Conservation (phyloP, 2,113 vertebrate genomes). For the Cololabis saira region DNA sequence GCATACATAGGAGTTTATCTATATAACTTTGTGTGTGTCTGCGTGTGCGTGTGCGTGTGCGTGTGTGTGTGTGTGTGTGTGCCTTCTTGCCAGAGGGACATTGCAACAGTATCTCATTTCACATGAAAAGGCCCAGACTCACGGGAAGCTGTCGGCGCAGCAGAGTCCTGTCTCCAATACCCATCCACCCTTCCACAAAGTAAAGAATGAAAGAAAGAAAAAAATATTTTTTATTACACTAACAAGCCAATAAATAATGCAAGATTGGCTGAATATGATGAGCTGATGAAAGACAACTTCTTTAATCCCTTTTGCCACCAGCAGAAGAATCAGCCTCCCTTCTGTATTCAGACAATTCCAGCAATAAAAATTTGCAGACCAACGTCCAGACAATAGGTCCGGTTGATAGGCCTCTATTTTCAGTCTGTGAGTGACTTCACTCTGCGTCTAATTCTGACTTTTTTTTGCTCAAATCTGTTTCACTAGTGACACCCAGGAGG, state of each 20-base stretch:
- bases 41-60: too few relatives aligned
- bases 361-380: conserved; percentile 5
- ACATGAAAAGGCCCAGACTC: conserved; percentile 77
- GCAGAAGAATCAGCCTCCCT: conserved; percentile 43
- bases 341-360: conserved; percentile 34
- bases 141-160: conserved; percentile 21
- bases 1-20: conserved; percentile 45
- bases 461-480: too few relatives aligned
- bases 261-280: conserved; percentile 68
- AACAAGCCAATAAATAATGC: conserved; percentile 83
- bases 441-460: too few relatives aligned
- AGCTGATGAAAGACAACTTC: conserved; percentile 75
- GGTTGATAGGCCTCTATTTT: conserved; percentile 36
- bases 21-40: conserved; percentile 48
- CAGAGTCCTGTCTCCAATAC: conserved; percentile 14
- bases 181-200: conserved; percentile 17
- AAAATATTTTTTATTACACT: conserved; percentile 85
- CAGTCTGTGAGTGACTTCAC: conserved; percentile 1
- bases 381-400: conserved; percentile 19
- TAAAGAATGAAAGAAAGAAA: conserved; percentile 71
- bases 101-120: conserved; percentile 78
- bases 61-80: conserved; percentile 53
- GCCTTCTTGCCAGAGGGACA: conserved; percentile 72
- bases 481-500: too few relatives aligned
- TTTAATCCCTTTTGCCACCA: conserved; percentile 77